A percentile compares a stretch with the other conserved stretches of the same genome.
phyloP scores from a whole-genome alignment of 2,888 invertebrate genomes.

The Nephrotoma appendiculata region DNA sequence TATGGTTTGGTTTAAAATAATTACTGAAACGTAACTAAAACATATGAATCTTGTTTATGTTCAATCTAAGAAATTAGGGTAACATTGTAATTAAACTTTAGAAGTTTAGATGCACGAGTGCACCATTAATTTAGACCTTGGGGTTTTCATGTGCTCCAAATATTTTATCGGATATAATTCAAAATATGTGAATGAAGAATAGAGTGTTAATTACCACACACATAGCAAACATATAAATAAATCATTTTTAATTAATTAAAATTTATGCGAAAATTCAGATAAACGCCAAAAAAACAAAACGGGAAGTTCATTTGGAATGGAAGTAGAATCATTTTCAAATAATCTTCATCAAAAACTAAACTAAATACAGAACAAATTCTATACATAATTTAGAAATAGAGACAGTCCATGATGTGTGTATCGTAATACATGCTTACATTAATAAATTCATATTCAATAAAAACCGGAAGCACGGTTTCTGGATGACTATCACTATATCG shows the following conservation, averaged over 20 bases:
- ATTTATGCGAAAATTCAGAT: neutral
- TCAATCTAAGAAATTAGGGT: no score
- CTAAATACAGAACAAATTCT: neutral
- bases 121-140: neutral
- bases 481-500: neutral
- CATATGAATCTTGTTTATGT: no score
- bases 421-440: neutral
- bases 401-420: no score
- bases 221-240: neutral
- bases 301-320: neutral
- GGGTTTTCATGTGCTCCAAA: neutral
- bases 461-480: conserved; percentile 1
- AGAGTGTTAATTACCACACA: neutral
- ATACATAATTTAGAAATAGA: neutral
- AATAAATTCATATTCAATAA: neutral
- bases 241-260: neutral
- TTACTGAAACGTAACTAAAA: neutral
- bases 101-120: neutral
- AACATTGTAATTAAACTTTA: neutral
- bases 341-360: neutral
- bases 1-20: neutral
- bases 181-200: neutral
- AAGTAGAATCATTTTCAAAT: neutral
- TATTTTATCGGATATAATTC: neutral
- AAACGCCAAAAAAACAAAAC: neutral